Base-by-base conservation (phyloP, 37 sponge, comb jelly and placozoan genomes). In the Tethya wilhelma region DNA sequence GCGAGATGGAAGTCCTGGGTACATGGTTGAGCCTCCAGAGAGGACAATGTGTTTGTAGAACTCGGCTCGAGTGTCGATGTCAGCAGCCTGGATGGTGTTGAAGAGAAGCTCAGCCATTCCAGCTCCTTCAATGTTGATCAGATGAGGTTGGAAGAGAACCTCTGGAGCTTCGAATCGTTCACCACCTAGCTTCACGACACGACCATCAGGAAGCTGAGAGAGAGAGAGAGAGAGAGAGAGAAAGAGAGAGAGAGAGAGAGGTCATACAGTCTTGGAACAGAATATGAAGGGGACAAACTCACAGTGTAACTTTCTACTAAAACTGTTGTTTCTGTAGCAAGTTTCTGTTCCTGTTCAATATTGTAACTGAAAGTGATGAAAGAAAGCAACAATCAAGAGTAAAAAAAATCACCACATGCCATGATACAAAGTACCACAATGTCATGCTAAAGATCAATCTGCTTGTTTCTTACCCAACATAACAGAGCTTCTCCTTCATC, bases 21-120 rank as follows among this genome's bases (percentile, higher is more conserved):
- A 99, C 99, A 99, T 99, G 68, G 99, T 99, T 62, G 95, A 90
- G 29, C 99, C 99, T 14, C 99, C 99, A 20, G 95, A 94, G 45
- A 99, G 83, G 0, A 99, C 99, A 73, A 99, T 99, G 87, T 99
- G 99, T 82, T 96, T 99, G 90, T 99, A 99, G 76, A 99, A 92
- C 64, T 94, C 97, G 20, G 97, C 67, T 45, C 99, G 64, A 23
- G 97, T 92, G 87, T 99, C 97, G 64, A 98, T 96, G 67, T 98
- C 99, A 26, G 99, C 99, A 5, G 99, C 95, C 71, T 99, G 87
- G 66, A 98, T 99, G 42, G 99, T 96, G 78, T 94, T 99, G 85
- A 94, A 99, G 56, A 99, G 87, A 41, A 99, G 78, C 81, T 99
- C 99, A 0, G 99, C 95, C 58, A 99, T 93, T 8, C 99, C 99